Evolutionary conservation across 2,113 vertebrate genomes (phyloP), one percentile per base, ranked within the genome.

Genomic region (Myotis davidii): DNA sequence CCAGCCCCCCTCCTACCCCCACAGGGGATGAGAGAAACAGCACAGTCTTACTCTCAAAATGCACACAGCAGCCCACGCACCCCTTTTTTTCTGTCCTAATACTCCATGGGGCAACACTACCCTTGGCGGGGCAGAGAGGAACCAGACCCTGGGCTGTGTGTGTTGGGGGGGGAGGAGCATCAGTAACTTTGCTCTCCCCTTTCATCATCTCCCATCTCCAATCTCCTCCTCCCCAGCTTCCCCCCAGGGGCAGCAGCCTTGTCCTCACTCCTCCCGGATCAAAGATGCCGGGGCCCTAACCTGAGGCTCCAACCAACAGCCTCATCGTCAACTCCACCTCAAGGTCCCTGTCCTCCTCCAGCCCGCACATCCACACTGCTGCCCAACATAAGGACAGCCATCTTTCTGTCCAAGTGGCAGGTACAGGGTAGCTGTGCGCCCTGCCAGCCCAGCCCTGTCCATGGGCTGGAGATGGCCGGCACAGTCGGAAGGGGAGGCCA

Each of bases 371-470:
- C 32, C 3, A 16, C 29, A 52, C 4, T 12, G 27, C n/a, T 23
- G 59, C 72, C 70, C 65, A 1, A 14, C 34, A 27, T 42, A 34
- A 48, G 56, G 0, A 17, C 34, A 77, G 81, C 67, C 77, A 72
- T 90, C 16, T 84, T 91, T 64, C 94, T 52, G 9, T 74, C 54
- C 90, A n/a, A 48, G 11, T 14, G 74, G 67, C 76, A 42, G 67
- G 67, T 65, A 23, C 52, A 6, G 1, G 3, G 10, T 0, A n/a
- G 39, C 52, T 1, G 48, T 42, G 77, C 9, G 0, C 25, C 20
- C 76, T 48, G 84, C 45, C 45, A 29, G 9, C 12, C 16, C 21
- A 1, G 59, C 77, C 32, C 32, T 56, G 91, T 50, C 82, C 61
- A 13, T 3, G 0, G 17, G 65, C n/a, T 17, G 50, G 88, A 56